phyloP scores from a whole-genome alignment of 1,140 invertebrate genomes.

The Agrypnia vestita region DNA sequence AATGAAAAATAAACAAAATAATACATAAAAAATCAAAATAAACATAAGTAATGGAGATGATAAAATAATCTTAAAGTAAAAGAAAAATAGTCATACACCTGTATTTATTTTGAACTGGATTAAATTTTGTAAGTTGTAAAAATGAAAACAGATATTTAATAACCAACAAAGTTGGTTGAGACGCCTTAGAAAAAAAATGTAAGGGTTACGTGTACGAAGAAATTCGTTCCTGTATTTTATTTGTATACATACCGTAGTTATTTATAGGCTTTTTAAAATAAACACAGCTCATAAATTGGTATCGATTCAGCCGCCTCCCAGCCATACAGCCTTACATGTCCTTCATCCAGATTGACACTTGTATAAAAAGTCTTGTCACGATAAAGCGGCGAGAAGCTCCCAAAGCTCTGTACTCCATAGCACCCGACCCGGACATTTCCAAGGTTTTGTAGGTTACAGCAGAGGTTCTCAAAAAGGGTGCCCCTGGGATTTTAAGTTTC shows the following conservation, averaged over 20 bases:
- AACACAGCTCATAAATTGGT: conserved; percentile 37
- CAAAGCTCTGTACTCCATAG: conserved; percentile 40
- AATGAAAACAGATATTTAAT: no score
- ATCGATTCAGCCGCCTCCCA: conserved; percentile 24
- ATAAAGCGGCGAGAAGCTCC: conserved; percentile 45
- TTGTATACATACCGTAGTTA: not conserved
- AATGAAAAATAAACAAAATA: no score
- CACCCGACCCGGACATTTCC: conserved; percentile 37
- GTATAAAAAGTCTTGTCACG: conserved; percentile 46
- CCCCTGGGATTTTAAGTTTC: no score
- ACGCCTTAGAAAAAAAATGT: no score
- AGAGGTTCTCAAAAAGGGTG: conserved; percentile 16
- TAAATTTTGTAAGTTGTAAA: no score
- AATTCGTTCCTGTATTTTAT: not conserved
- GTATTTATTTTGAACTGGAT: no score
- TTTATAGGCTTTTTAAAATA: conserved; percentile 31
- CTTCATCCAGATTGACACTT: conserved; percentile 41
- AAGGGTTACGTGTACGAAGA: no score
- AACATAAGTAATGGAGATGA: no score
- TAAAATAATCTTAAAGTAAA: no score
- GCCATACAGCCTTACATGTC: conserved; percentile 18
- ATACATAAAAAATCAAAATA: no score
- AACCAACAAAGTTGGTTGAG: no score
- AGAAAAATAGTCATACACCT: no score
- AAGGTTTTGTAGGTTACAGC: conserved; percentile 31